Evolutionary conservation across 2,797 vertebrate species (phyloP).

Genomic region (Urophycis tenuis): DNA sequence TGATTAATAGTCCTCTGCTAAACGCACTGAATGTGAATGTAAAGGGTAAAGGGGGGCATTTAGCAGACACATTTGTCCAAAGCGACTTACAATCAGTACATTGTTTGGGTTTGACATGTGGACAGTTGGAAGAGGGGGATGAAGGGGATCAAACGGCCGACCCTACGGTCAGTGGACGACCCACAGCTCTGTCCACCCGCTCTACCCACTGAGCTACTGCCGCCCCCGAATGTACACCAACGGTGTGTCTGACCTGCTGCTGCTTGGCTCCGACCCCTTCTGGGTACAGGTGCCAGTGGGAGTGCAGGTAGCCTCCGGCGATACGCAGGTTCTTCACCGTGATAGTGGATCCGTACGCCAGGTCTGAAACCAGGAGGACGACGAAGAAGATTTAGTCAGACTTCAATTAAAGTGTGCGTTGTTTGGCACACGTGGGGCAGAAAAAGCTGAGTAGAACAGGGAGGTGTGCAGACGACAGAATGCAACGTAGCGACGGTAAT

Average conservation of each 20-base stretch:
- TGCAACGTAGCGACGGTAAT: background rate
- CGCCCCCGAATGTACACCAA: conserved; percentile 3
- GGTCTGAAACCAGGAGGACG: conserved; percentile 64
- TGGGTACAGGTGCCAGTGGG: conserved; percentile 93
- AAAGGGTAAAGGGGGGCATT: no score
- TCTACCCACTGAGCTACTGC: no score
- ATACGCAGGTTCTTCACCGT: conserved; percentile 92
- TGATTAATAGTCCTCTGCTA: background rate
- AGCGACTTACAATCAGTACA: no score
- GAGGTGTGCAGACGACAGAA: background rate
- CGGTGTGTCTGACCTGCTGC: conserved; percentile 79
- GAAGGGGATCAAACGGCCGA: no score
- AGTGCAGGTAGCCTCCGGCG: conserved; percentile 94
- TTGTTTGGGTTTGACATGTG: no score
- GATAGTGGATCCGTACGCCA: conserved; percentile 89
- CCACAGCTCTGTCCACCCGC: no score
- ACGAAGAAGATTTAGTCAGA: background rate
- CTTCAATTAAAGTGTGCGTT: background rate
- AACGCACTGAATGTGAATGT: background rate
- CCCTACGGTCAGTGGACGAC: no score
- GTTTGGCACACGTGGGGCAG: conserved; percentile 11
- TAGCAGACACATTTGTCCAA: no score
- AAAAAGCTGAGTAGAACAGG: background rate
- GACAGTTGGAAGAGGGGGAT: no score
- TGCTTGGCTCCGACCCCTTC: conserved; percentile 87